A percentile compares a stretch with the other conserved stretches of the same genome.
Conservation (phyloP, 2,113 vertebrate species). For the Lepidothrix coronata region DNA sequence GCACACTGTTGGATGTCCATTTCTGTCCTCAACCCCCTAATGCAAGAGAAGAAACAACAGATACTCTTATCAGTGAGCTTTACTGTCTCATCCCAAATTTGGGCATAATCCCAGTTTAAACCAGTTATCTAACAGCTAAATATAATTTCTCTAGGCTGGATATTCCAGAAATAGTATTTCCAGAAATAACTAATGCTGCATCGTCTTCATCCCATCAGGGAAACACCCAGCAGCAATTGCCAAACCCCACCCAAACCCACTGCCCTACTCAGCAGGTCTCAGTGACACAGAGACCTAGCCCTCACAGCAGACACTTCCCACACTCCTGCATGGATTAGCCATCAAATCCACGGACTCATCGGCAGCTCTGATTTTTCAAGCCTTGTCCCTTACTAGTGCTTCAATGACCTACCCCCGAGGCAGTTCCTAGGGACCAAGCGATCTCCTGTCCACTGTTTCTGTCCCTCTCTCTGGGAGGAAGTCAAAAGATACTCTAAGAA, state of each 20-base stretch:
- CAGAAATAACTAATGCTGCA: constrained; percentile 37
- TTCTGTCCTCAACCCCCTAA: background rate
- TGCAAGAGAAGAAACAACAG: background rate
- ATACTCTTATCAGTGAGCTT: constrained; percentile 48
- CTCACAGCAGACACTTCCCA: background rate
- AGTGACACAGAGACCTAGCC: background rate
- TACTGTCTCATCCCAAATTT: constrained; percentile 34
- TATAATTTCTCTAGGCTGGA: constrained; percentile 22
- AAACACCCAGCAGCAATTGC: background rate
- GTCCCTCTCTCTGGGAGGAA: background rate
- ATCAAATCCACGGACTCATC: background rate
- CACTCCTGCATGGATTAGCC: background rate
- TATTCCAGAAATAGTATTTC: constrained; percentile 49
- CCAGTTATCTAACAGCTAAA: constrained; percentile 50
- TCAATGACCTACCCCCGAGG: background rate
- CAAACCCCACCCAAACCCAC: background rate
- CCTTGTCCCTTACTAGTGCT: background rate
- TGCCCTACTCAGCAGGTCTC: background rate
- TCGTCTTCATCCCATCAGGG: background rate
- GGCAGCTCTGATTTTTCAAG: background rate
- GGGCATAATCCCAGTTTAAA: constrained; percentile 59
- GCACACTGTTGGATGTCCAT: background rate
- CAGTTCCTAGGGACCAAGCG: background rate
- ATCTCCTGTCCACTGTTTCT: background rate
- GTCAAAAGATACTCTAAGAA: background rate